Evolutionary conservation across 2,888 invertebrate genomes (phyloP).

Genomic region (Noctua janthe): DNA sequence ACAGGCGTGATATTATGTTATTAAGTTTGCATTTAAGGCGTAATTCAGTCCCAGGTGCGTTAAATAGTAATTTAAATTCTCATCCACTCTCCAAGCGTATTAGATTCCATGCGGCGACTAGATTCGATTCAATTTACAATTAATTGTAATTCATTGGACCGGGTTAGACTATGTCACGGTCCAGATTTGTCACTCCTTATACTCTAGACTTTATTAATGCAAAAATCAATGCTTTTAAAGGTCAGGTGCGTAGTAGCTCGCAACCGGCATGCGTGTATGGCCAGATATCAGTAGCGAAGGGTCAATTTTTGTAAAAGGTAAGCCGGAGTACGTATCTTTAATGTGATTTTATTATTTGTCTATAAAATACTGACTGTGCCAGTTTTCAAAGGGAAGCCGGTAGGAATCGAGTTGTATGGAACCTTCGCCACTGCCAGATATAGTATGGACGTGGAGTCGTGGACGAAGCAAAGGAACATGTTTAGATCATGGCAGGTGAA

Average conservation of each 20-base stretch:
- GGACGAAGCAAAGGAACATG: background rate
- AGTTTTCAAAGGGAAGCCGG: too few species aligned
- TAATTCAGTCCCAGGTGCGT: background rate
- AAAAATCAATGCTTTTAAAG: constrained; percentile 33
- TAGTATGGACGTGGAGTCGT: background rate
- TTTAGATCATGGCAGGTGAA: background rate
- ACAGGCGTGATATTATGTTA: background rate
- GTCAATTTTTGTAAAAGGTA: too few species aligned
- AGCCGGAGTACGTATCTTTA: too few species aligned
- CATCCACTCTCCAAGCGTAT: constrained; percentile 9
- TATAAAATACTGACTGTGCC: too few species aligned
- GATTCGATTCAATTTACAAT: constrained; percentile 32
- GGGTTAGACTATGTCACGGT: constrained; percentile 42
- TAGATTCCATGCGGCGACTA: constrained; percentile 24
- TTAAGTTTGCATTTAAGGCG: background rate
- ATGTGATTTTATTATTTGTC: too few species aligned
- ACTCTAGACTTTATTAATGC: constrained; percentile 26
- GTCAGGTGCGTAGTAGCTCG: background rate
- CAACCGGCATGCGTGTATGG: background rate
- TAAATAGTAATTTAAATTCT: constrained; percentile 25
- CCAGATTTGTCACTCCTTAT: constrained; percentile 32
- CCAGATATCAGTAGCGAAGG: background rate
- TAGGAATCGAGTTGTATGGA: too few species aligned
- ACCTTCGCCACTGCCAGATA: background rate
- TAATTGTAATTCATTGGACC: constrained; percentile 42